Conservation (phyloP, 2,797 vertebrate genomes). For the Gallinago stenura region DNA sequence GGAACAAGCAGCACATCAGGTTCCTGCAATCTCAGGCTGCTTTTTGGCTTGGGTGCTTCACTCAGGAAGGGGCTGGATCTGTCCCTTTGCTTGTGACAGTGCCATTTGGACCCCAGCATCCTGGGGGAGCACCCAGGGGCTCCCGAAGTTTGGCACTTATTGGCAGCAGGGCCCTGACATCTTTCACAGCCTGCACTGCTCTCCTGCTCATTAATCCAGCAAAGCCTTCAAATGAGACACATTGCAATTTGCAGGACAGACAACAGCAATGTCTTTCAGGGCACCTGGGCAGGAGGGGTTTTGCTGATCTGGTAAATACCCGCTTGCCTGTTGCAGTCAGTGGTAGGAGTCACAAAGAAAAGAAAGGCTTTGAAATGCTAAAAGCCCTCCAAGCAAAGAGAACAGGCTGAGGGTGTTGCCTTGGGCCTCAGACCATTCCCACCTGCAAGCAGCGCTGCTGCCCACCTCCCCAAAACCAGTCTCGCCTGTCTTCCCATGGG, state of each 20-base stretch:
- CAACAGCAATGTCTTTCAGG: not conserved
- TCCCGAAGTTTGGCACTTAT: not conserved
- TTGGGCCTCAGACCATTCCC: not conserved
- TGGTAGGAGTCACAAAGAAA: constrained; percentile 39
- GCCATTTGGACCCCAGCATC: not conserved
- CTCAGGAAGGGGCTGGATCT: not conserved
- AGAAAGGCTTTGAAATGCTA: constrained; percentile 58
- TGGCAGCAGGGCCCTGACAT: not conserved
- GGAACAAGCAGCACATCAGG: not conserved
- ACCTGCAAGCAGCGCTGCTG: not conserved
- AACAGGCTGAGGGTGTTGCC: not conserved
- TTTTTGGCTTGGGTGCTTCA: not conserved
- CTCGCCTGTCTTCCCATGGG: not conserved
- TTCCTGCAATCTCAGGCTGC: not conserved
- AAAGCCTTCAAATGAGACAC: not conserved
- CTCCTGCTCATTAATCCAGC: not conserved
- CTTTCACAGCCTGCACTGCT: not conserved
- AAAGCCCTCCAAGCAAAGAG: constrained; percentile 20
- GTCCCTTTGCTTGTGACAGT: fast-evolving
- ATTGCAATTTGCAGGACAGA: not conserved
- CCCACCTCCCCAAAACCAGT: not conserved
- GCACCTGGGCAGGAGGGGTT: constrained; percentile 3
- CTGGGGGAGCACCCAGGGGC: not conserved
- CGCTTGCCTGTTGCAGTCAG: not conserved
- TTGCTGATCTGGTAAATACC: constrained; percentile 21